Conservation (phyloP, 2,113 vertebrate genomes). For the Glaucidium brasilianum region DNA sequence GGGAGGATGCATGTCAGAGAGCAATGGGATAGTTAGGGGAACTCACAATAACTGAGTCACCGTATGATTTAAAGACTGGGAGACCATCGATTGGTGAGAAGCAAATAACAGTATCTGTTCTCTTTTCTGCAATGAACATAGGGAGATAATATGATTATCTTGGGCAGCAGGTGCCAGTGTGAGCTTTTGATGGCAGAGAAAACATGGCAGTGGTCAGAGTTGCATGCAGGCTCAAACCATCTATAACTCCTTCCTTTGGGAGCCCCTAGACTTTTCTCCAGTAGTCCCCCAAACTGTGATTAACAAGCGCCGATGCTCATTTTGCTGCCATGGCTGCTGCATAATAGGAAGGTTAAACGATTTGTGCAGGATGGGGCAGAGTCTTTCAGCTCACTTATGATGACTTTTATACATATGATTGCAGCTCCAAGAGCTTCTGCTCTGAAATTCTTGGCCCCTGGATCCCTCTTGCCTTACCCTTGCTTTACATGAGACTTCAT, state of each 20-base stretch:
- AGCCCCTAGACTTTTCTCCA: not conserved
- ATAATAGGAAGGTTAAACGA: not conserved
- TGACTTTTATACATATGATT: not conserved
- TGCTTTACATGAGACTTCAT: not conserved
- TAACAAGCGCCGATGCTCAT: not conserved
- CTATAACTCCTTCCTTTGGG: not conserved
- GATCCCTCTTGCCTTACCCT: not conserved
- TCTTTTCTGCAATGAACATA: not conserved
- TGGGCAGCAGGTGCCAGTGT: not conserved
- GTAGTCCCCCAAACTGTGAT: not conserved
- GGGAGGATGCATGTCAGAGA: not conserved
- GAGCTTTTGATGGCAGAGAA: not conserved
- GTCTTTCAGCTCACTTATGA: not conserved
- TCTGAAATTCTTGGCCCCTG: not conserved
- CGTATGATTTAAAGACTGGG: not conserved
- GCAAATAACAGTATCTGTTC: not conserved
- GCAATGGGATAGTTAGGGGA: not conserved
- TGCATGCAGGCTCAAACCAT: fast-evolving
- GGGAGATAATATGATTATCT: not conserved
- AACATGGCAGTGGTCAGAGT: not conserved
- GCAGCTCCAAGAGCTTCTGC: not conserved
- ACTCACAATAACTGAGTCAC: not conserved
- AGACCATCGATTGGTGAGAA: not conserved
- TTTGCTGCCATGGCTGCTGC: not conserved
- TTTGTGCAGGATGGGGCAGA: not conserved